phyloP scores from a whole-genome alignment of 2,113 vertebrate genomes.

The Cettia cetti region DNA sequence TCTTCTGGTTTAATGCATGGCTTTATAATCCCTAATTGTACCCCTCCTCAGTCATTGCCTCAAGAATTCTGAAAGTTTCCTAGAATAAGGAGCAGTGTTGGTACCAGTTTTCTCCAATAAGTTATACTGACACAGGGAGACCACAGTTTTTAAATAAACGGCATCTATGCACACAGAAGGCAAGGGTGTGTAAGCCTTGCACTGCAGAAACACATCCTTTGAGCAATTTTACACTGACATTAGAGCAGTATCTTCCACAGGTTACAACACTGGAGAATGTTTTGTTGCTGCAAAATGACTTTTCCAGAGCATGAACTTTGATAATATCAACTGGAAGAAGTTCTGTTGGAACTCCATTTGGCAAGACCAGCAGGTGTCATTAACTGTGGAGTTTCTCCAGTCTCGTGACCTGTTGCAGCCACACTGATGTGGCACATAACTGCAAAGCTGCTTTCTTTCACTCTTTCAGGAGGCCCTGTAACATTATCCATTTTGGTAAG shows the following conservation, averaged over 20 bases:
- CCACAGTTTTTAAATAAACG: neutral
- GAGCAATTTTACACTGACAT: neutral
- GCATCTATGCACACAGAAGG: neutral
- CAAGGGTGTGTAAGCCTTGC: neutral
- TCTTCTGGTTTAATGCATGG: neutral
- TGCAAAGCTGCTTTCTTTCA: neutral
- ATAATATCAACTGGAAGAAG: neutral
- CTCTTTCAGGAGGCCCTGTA: neutral
- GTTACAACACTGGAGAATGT: neutral
- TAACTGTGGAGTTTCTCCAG: neutral
- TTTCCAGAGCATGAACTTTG: neutral
- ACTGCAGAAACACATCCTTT: neutral
- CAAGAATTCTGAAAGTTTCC: neutral
- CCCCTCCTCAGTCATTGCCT: neutral
- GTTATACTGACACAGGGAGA: neutral
- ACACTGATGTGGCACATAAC: neutral
- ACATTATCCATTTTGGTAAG: neutral
- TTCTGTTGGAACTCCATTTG: neutral
- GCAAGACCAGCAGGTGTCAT: neutral
- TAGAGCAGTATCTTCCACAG: neutral
- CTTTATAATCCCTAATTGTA: neutral
- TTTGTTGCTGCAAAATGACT: neutral
- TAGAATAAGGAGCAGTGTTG: neutral
- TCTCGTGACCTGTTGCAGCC: neutral
- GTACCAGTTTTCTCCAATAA: neutral